Percentiles rank a stretch among this genome's conserved stretches.
Conservation (phyloP, 2,888 invertebrate species). For the Carpatolechia fugitivella region DNA sequence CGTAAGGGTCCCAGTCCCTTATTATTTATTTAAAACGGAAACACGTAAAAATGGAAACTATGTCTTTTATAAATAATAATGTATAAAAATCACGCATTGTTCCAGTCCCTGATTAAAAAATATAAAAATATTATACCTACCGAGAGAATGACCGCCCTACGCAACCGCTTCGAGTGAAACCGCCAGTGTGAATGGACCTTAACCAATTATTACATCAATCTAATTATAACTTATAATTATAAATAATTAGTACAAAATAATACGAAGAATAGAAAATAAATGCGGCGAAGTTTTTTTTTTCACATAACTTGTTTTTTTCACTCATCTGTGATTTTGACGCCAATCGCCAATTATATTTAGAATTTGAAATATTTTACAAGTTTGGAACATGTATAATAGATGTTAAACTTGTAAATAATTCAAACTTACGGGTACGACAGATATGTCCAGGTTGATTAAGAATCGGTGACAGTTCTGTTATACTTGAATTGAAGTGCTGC, state of each 20-base stretch:
- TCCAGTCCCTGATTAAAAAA: no score
- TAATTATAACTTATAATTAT: constrained; percentile 18
- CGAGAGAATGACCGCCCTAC: no score
- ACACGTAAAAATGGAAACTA: no score
- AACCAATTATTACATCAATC: constrained; percentile 11
- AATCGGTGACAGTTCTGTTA: neutral
- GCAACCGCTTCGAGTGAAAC: no score
- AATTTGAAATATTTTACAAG: neutral
- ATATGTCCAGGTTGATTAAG: neutral
- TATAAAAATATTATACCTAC: no score
- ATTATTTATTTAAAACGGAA: no score
- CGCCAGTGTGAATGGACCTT: constrained; percentile 10
- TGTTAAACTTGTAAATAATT: no score
- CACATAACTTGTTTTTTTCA: constrained; percentile 34
- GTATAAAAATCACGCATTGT: no score
- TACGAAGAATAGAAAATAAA: constrained; percentile 44
- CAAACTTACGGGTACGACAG: no score
- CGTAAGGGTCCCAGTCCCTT: no score
- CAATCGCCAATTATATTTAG: neutral
- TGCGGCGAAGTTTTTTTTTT: constrained; percentile 42
- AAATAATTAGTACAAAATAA: constrained; percentile 28
- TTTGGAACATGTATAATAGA: neutral
- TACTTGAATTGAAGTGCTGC: no score
- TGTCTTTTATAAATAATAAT: no score
- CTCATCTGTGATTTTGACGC: constrained; percentile 52